Evolutionary conservation across 2,888 invertebrate genomes (phyloP).

Genomic region (Lasioglossum lativentre): DNA sequence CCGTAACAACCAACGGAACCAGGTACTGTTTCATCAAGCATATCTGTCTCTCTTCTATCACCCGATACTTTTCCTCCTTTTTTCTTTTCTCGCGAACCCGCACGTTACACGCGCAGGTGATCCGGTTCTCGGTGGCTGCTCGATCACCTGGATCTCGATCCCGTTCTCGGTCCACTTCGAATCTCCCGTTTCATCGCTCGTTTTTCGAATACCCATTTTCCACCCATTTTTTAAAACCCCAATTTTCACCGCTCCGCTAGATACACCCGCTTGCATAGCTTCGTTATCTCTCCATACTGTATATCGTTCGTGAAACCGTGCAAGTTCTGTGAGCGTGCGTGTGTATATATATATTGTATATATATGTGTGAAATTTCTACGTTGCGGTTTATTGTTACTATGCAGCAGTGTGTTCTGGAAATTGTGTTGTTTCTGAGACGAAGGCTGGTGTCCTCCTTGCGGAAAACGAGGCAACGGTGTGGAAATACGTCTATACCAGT

Average conservation of each 20-base stretch:
- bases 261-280: neutral
- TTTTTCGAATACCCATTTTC: neutral
- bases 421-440: neutral
- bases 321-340: neutral
- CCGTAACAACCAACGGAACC: slow-evolving; percentile 42
- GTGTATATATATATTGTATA: too few species aligned
- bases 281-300: neutral
- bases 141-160: neutral
- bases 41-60: slow-evolving; percentile 16
- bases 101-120: neutral
- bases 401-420: neutral
- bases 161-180: neutral
- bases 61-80: neutral
- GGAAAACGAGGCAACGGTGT: neutral
- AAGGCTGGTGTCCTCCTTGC: neutral
- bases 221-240: neutral
- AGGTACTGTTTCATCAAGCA: slow-evolving; percentile 44
- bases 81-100: neutral
- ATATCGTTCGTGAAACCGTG: neutral
- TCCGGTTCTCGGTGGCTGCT: neutral
- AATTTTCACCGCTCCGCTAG: neutral
- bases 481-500: neutral
- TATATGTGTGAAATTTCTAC: neutral
- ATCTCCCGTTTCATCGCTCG: neutral
- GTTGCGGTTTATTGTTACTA: neutral